phyloP scores from a whole-genome alignment of 2,113 vertebrate species.

The Sylvicapra grimmia region DNA sequence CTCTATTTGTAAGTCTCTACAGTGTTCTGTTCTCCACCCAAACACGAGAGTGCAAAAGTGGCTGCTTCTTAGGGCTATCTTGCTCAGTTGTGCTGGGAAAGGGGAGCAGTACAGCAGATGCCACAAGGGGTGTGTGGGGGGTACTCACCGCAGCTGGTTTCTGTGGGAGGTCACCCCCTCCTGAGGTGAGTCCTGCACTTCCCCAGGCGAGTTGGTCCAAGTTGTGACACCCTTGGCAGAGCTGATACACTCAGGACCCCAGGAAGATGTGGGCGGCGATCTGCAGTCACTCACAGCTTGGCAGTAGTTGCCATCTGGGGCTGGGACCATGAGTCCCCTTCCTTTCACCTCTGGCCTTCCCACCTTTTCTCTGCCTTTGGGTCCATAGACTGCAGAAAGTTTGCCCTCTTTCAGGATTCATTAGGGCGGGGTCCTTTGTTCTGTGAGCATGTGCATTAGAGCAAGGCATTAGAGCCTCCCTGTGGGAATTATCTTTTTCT shows the following conservation, averaged over 20 bases:
- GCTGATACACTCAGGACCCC: background rate
- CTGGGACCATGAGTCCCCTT: background rate
- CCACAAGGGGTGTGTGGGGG: background rate
- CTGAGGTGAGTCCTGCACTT: background rate
- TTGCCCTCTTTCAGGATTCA: background rate
- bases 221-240: background rate
- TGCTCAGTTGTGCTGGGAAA: background rate
- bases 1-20: background rate
- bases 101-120: background rate
- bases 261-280: background rate
- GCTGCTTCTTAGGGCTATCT: background rate
- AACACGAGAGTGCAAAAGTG: background rate
- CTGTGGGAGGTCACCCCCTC: background rate
- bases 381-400: background rate
- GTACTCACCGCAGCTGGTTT: background rate
- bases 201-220: fast-evolving
- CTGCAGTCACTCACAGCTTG: background rate
- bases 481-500: background rate
- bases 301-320: background rate
- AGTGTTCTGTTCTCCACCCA: background rate
- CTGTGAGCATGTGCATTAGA: background rate
- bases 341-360: background rate
- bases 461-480: background rate
- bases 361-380: background rate
- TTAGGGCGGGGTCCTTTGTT: background rate